Conservation (phyloP, 2,113 vertebrate genomes). For the Rhizomys pruinosus region DNA sequence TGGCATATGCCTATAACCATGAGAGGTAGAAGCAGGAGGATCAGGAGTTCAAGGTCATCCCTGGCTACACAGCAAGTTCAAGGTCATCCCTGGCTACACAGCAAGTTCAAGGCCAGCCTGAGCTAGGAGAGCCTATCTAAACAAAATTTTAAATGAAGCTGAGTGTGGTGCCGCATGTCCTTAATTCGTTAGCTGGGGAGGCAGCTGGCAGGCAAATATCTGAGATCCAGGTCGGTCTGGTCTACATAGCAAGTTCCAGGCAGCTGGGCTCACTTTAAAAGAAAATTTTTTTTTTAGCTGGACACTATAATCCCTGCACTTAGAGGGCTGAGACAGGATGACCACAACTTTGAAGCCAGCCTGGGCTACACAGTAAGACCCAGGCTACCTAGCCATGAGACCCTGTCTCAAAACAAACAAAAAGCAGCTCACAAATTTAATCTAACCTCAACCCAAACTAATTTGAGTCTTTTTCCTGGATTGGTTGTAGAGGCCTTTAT, state of each 20-base stretch:
- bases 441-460: constrained; percentile 48
- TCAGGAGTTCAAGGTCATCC: too few species aligned
- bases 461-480: constrained; percentile 19
- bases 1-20: neutral
- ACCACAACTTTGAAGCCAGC: neutral
- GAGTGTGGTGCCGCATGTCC: too few species aligned
- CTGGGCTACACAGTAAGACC: neutral
- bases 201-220: too few species aligned
- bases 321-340: neutral
- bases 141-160: too few species aligned
- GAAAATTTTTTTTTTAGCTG: too few species aligned
- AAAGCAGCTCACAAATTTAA: constrained; percentile 31
- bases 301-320: neutral
- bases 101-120: neutral
- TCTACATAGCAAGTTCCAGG: too few species aligned
- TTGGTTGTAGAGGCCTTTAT: constrained; percentile 27
- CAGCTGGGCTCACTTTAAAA: too few species aligned
- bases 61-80: too few species aligned
- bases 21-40: too few species aligned
- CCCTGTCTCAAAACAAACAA: neutral
- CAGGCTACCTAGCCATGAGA: neutral
- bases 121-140: too few species aligned
- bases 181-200: too few species aligned
- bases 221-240: too few species aligned
- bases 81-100: neutral